Conservation (phyloP, 2,797 vertebrate genomes). For the Onychomys torridus region DNA sequence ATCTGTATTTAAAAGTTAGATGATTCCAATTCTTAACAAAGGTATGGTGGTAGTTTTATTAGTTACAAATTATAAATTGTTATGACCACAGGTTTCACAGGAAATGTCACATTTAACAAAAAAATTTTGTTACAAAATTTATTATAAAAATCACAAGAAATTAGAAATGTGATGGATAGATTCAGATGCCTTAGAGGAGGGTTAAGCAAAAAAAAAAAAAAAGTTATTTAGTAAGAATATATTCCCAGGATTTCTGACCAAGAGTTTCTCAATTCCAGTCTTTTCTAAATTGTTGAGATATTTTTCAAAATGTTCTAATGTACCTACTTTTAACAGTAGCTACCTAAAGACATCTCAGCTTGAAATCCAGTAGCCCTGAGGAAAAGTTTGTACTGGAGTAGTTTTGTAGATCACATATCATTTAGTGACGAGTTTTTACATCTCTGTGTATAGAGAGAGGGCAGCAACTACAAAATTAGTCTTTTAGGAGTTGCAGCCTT, state of each 20-base stretch:
- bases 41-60: conserved; percentile 2
- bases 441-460: not conserved
- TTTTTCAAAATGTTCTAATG: conserved; percentile 40
- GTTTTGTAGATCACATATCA: conserved; percentile 3
- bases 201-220: conserved; percentile 45
- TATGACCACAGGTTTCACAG: not conserved
- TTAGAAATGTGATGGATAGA: conserved; percentile 20
- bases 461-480: not conserved
- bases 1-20: not conserved
- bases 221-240: conserved; percentile 35
- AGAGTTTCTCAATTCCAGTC: not conserved
- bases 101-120: conserved; percentile 77
- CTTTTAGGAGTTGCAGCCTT: conserved; percentile 43
- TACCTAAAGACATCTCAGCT: not conserved
- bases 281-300: conserved; percentile 6
- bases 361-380: not conserved
- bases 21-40: not conserved
- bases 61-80: conserved; percentile 19
- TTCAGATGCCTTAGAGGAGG: not conserved
- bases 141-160: conserved; percentile 73
- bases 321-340: not conserved
- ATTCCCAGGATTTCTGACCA: conserved; percentile 14
- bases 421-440: conserved; percentile 1
- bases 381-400: not conserved
- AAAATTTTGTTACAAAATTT: conserved; percentile 81